phyloP scores from a whole-genome alignment of 2,888 invertebrate genomes.

The Latrodectus hesperus region DNA sequence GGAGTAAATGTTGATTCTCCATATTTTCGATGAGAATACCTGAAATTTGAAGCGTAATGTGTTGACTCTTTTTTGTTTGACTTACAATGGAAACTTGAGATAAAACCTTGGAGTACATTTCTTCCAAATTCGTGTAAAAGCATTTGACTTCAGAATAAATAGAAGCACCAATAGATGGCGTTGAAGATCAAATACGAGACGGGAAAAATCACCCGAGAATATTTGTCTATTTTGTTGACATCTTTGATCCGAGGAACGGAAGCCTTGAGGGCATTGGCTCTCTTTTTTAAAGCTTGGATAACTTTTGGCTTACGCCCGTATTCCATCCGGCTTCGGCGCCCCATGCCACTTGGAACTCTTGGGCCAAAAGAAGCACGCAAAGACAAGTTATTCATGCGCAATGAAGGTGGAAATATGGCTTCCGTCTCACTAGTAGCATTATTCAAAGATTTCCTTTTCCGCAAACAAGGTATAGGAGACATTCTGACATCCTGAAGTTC shows the following conservation, averaged over 20 bases:
- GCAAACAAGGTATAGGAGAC: slow-evolving; percentile 88
- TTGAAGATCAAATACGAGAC: slow-evolving; percentile 97
- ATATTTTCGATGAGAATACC: too few species aligned
- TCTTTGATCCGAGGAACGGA: slow-evolving; percentile 93
- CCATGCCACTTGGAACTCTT: slow-evolving; percentile 37
- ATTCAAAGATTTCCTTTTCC: slow-evolving; percentile 74
- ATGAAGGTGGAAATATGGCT: slow-evolving; percentile 82
- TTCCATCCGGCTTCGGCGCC: slow-evolving; percentile 43
- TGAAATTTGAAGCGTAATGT: too few species aligned
- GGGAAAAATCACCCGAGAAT: slow-evolving; percentile 95
- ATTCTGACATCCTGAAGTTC: slow-evolving; percentile 90
- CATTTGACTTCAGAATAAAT: slow-evolving; percentile 77
- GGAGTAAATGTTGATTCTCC: too few species aligned
- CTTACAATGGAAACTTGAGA: too few species aligned
- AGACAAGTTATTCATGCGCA: slow-evolving; percentile 78
- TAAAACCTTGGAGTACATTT: too few species aligned
- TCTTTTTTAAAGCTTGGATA: slow-evolving; percentile 86
- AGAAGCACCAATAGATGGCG: slow-evolving; percentile 95
- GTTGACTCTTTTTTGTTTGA: too few species aligned
- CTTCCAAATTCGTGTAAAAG: background rate
- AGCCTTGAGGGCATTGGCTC: slow-evolving; percentile 89
- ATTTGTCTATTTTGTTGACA: slow-evolving; percentile 98
- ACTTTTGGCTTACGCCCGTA: slow-evolving; percentile 75
- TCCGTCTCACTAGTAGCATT: slow-evolving; percentile 74
- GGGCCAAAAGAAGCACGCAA: slow-evolving; percentile 62